Percentiles rank a stretch among this genome's conserved stretches.
Conservation (phyloP, 53 echinoderm and acorn worm genomes). For the Arbacia lixula region DNA sequence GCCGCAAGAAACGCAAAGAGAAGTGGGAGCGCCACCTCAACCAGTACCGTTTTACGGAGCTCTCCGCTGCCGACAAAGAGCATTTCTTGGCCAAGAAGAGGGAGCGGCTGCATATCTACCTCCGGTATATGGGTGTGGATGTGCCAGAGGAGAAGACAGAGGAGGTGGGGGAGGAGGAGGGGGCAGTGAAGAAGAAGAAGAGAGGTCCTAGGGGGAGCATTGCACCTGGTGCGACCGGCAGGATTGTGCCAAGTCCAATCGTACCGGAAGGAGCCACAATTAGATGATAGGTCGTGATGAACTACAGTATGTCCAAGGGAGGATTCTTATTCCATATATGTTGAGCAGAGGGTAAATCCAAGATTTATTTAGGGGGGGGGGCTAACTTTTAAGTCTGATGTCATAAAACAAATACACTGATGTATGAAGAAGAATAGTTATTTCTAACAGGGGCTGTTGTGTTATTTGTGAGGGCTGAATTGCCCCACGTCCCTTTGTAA, state of each 20-base stretch:
- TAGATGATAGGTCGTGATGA: too few species aligned
- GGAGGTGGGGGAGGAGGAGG: neutral
- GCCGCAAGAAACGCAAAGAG: constrained; percentile 61
- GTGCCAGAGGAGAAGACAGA: constrained; percentile 17
- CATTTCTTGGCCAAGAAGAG: constrained; percentile 51
- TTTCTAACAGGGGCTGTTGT: too few species aligned
- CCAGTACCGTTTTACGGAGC: constrained; percentile 62
- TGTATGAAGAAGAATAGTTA: too few species aligned
- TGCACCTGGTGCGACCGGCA: constrained; percentile 1
- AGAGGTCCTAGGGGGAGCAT: neutral
- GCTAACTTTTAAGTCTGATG: too few species aligned
- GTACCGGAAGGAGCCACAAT: constrained; percentile 61
- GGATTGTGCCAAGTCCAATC: constrained; percentile 61
- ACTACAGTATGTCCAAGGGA: too few species aligned
- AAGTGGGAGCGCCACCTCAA: constrained; percentile 70
- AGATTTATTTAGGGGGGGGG: too few species aligned
- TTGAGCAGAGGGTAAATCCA: too few species aligned
- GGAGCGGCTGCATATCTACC: constrained; percentile 58
- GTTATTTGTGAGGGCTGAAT: too few species aligned
- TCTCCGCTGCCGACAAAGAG: constrained; percentile 56
- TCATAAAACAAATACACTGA: too few species aligned
- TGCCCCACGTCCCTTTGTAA: too few species aligned
- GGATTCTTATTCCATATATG: too few species aligned
- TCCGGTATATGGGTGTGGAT: constrained; percentile 65
- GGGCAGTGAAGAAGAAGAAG: constrained; percentile 30